Evolutionary conservation across 53 echinoderm and acorn worm species (phyloP).

Genomic region (Hippasteria phrygiana): DNA sequence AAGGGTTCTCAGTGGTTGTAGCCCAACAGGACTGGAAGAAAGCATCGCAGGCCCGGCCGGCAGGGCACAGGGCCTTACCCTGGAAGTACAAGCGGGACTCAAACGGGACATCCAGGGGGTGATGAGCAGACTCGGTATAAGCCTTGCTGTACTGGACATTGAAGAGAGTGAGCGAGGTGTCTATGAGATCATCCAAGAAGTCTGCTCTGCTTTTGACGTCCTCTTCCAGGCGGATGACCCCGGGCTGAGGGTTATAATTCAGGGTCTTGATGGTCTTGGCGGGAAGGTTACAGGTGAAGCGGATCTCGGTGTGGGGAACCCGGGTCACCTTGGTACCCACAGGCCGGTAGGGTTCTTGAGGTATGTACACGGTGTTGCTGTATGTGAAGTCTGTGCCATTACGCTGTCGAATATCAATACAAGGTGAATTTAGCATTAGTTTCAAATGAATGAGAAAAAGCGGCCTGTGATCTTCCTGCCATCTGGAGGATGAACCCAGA

Average conservation of each 20-base stretch:
- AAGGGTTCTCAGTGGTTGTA: conserved; percentile 32
- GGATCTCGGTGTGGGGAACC: conserved; percentile 18
- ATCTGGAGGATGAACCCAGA: too few species aligned
- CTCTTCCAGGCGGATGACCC: not conserved
- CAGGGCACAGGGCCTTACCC: conserved; percentile 2
- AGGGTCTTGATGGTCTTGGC: conserved; percentile 27
- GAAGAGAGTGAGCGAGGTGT: conserved; percentile 18
- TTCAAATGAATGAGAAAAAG: not conserved
- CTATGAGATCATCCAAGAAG: not conserved
- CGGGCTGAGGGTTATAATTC: not conserved
- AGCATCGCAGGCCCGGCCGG: not conserved
- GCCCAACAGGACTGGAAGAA: conserved; percentile 52
- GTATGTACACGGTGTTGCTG: conserved; percentile 47
- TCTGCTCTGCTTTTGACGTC: not conserved
- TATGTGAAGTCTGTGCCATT: not conserved
- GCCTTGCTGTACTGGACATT: not conserved
- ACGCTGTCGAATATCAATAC: too few species aligned
- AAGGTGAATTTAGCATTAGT: too few species aligned
- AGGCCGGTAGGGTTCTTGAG: conserved; percentile 21
- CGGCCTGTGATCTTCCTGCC: too few species aligned
- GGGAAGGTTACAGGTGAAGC: conserved; percentile 14
- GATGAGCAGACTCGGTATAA: not conserved
- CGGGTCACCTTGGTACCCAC: conserved; percentile 34
- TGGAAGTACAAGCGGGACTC: conserved; percentile 25
- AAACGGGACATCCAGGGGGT: not conserved